Conservation (phyloP, 2,113 vertebrate genomes). For the Dicrurus megarhynchus region DNA sequence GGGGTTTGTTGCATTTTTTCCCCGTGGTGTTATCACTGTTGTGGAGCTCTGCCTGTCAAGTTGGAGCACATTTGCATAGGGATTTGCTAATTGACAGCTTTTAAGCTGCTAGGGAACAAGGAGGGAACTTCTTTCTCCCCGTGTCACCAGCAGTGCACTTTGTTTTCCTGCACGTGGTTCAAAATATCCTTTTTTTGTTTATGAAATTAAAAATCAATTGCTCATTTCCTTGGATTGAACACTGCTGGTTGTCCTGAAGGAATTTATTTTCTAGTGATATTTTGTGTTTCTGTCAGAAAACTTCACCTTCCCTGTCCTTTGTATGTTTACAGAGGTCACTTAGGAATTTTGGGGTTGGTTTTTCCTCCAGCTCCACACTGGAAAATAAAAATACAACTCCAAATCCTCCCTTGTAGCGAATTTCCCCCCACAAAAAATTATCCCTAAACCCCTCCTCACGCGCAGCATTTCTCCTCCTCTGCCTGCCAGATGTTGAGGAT, state of each 20-base stretch:
- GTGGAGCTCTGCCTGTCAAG: neutral
- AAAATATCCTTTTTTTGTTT: neutral
- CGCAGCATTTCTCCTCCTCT: neutral
- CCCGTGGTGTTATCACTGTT: neutral
- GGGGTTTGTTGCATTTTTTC: neutral
- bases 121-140: neutral
- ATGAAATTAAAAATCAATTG: neutral
- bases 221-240: neutral
- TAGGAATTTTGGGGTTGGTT: fast-evolving
- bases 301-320: neutral
- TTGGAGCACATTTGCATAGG: neutral
- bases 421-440: fast-evolving
- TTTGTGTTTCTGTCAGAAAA: neutral
- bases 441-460: neutral
- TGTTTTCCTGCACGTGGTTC: neutral
- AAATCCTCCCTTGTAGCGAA: neutral
- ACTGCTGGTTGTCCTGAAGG: neutral
- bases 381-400: neutral
- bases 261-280: neutral
- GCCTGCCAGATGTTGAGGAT: neutral
- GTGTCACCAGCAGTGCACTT: neutral
- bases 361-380: neutral
- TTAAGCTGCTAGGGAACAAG: neutral
- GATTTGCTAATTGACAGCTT: conserved; percentile 22
- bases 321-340: neutral